Evolutionary conservation across 2,888 invertebrate genomes (phyloP), one percentile per base, ranked within the genome.

Genomic region (Dolichopus griseipennis): DNA sequence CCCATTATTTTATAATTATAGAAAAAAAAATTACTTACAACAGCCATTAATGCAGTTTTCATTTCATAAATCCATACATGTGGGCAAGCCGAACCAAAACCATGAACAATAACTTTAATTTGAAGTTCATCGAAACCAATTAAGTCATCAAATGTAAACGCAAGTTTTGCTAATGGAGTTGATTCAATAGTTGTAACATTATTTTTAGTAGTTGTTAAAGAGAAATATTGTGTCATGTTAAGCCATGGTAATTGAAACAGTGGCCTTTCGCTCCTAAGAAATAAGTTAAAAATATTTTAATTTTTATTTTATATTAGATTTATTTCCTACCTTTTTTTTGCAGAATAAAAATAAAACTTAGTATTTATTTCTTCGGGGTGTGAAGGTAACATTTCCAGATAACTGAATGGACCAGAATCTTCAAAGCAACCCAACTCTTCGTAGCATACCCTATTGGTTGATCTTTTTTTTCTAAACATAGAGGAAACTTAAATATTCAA

Each of bases 31-130:
- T 9, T 21, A 83, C 87, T 85, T 79, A 93, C 92, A 78, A 93
- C 92, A 67, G 92, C 90, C 88, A 95, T 90, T 20, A 96, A 83
- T 8, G 94, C 94, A 34, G 93, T 91, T 69, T 94, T 87, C 91
- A 96, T 94, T 80, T 94, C 93, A 77, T 93, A 91, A 15, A 95
- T 92, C 97, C 97, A 97, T 22, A 94, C 90, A 76, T 93, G 91
- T 68, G 90, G 89, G 78, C 95, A 95, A 75, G 91, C 92, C 69
- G 93, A 93, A 0, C 95, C 94, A 78, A 97, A 97, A 3, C 96
- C 96, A 77, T 97, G 96, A 0, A 95, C 92, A 75, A 97, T 90
- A 70, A 96, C 87, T 75, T 94, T 86, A 18, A 90, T 90, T 9
- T 84, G 83, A 61, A 84, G 75, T 69, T 83, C 77, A 68, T 78